Evolutionary conservation across 2,797 vertebrate genomes (phyloP), one percentile per base, ranked within the genome.

Genomic region (Parotocinclus haroldoi): DNA sequence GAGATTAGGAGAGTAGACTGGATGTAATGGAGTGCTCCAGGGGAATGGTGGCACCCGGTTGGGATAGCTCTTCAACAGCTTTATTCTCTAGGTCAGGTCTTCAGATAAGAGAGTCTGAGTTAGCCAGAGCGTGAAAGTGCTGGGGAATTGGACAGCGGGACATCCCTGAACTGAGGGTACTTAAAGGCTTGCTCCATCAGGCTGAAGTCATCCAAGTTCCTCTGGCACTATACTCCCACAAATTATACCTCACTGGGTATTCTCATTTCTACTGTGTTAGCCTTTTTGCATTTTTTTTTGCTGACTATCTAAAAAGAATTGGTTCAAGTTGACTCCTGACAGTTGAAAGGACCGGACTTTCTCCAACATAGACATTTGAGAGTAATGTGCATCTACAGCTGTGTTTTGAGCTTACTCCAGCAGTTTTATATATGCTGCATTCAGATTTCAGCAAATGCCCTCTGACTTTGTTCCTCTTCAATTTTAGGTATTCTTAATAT

Each of bases 121-220:
- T 72, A 61, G 55, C 52, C 51, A 53, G 72, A 69, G 68, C 65
- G 60, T 60, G 66, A 77, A 66, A 66, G 57, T 46, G 67, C 51
- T 54, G 63, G 27, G 49, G 68, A 66, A 69, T 69, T 73, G 66
- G 51, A 54, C 61, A 64, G 68, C 62, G 46, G 71, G 56, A 54
- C 73, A 60, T 74, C 59, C 69, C 64, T 53, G 52, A 68, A 58
- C 63, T 48, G 39, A 63, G 39, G 36, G 36, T 71, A 58, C 56
- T 70, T 59, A 54, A 76, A 67, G 67, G 71, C 17, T 37, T n/a
- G 13, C 12, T 48, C 45, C 45, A 7, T 48, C 45, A 13, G 45
- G 45, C 45, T 48, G 1, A n/a, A n/a, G 45, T 48, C 13, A 48
- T 48, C 11, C 45, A 48, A 7, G 45, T 1, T 66, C 58, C 48